Conservation (phyloP, 2,797 vertebrate species). For the Lophotriccus pileatus region DNA sequence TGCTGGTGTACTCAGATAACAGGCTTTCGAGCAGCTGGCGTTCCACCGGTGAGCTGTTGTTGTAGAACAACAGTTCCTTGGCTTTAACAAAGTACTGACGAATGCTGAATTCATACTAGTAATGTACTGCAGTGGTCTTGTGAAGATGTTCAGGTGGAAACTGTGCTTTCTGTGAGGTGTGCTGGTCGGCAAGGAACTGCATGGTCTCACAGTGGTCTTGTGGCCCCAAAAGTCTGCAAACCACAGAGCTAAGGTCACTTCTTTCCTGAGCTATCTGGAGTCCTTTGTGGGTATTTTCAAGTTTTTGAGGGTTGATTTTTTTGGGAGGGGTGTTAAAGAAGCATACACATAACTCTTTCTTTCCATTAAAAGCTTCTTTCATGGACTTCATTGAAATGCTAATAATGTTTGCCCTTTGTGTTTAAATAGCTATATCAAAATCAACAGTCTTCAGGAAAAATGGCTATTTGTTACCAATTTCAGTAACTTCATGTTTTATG, state of each 20-base stretch:
- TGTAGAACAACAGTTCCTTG: background rate
- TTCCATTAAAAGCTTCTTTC: background rate
- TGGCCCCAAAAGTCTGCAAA: background rate
- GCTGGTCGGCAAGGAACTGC: background rate
- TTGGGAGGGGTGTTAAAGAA: background rate
- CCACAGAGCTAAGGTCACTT: background rate
- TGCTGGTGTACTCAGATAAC: background rate
- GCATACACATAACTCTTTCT: background rate
- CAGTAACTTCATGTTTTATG: constrained; percentile 24
- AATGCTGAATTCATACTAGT: background rate
- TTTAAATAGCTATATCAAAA: background rate
- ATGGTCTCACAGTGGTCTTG: rapidly evolving
- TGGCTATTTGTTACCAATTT: background rate
- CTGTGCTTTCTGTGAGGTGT: background rate
- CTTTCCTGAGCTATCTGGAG: background rate
- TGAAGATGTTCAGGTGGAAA: background rate
- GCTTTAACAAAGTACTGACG: background rate
- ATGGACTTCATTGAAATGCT: background rate
- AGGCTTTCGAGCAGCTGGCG: background rate
- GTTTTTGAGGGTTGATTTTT: background rate
- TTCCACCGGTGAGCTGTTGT: background rate
- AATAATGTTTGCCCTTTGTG: background rate
- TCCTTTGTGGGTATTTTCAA: background rate
- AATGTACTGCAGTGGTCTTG: background rate
- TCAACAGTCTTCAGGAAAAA: background rate